phyloP scores from a whole-genome alignment of 2,797 vertebrate genomes.

The Squalus acanthias region DNA sequence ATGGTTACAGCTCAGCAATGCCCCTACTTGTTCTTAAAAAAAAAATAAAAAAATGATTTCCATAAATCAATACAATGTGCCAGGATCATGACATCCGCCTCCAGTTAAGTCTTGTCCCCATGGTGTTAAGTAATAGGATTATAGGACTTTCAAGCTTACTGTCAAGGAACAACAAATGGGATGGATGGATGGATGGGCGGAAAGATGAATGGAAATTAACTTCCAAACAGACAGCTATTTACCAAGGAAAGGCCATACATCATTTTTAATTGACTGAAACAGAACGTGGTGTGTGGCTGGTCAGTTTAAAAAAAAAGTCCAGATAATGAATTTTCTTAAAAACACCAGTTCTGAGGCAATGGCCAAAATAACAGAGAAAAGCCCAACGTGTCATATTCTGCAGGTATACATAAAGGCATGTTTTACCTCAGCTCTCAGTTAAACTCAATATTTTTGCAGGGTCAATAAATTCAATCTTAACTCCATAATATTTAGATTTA shows the following conservation, averaged over 20 bases:
- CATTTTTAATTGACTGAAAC: constrained; percentile 72
- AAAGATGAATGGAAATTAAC: constrained; percentile 63
- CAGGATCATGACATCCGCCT: constrained; percentile 50
- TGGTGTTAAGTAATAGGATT: constrained; percentile 53
- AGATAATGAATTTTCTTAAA: constrained; percentile 56
- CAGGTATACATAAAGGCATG: not conserved
- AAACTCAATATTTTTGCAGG: constrained; percentile 36
- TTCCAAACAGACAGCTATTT: constrained; percentile 52
- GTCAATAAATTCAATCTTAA: constrained; percentile 40
- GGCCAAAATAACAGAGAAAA: not conserved
- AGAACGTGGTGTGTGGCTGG: constrained; percentile 58
- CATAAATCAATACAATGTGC: constrained; percentile 52
- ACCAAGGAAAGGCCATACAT: constrained; percentile 64
- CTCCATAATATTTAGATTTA: constrained; percentile 45
- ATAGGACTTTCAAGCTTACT: constrained; percentile 49
- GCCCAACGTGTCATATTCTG: not conserved
- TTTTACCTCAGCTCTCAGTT: not conserved
- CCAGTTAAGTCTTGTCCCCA: constrained; percentile 51
- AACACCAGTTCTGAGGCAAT: constrained; percentile 43
- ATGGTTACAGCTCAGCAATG: not conserved
- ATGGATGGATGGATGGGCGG: constrained; percentile 60
- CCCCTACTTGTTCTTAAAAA: constrained; percentile 41
- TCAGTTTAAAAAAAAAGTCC: constrained; percentile 56
- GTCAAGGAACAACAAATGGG: constrained; percentile 47
- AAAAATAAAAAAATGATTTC: constrained; percentile 44